Conservation (phyloP, 2,888 invertebrate species). For the Adelphocoris suturalis region DNA sequence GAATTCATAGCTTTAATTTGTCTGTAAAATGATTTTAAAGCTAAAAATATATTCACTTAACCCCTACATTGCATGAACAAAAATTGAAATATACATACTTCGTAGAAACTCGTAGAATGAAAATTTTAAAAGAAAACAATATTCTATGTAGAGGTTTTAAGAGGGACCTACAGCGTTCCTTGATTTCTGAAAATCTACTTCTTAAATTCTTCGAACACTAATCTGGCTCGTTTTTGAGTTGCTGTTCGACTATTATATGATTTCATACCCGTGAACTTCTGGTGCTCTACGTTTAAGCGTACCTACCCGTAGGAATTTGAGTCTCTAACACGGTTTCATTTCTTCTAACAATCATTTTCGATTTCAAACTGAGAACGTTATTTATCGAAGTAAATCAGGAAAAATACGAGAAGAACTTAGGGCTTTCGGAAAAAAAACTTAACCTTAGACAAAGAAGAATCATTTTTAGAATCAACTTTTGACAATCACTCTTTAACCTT, state of each 20-base stretch:
- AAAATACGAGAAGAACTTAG: constrained; percentile 64
- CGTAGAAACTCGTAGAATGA: background rate
- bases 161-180: constrained; percentile 1
- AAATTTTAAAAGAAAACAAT: background rate
- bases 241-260: too few species aligned
- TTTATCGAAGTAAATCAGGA: background rate
- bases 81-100: background rate
- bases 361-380: constrained; percentile 9
- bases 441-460: constrained; percentile 56
- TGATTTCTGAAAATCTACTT: background rate
- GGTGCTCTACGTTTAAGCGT: too few species aligned
- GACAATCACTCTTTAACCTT: constrained; percentile 70
- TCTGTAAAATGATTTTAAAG: background rate
- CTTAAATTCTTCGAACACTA: background rate
- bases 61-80: background rate
- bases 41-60: background rate
- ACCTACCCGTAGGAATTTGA: too few species aligned
- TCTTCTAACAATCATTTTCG: background rate
- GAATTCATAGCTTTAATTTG: background rate
- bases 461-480: constrained; percentile 69
- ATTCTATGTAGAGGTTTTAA: constrained; percentile 6
- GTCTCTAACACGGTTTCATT: too few species aligned
- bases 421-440: constrained; percentile 64
- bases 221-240: background rate
- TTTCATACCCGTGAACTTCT: too few species aligned